Evolutionary conservation across 2,797 vertebrate genomes (phyloP).

Genomic region (Diceros bicornis): DNA sequence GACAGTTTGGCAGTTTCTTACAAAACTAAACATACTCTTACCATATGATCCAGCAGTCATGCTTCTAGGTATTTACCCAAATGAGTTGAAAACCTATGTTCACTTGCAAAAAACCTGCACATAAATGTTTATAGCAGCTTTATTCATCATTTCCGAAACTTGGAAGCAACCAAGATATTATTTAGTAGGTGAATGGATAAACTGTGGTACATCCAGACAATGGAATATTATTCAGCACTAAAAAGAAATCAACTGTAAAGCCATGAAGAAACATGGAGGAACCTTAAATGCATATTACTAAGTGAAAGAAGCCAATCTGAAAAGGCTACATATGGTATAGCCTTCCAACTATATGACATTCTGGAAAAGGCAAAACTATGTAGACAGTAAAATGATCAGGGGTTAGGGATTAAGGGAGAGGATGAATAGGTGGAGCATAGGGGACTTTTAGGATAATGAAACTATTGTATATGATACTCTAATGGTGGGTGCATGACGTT

Average conservation of each 20-base stretch:
- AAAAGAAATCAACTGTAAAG: conserved; percentile 39
- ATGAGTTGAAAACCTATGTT: not conserved
- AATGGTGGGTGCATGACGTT: not conserved
- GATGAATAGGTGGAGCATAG: not conserved
- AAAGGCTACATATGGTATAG: not conserved
- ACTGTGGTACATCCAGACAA: not conserved
- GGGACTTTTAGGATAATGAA: not conserved
- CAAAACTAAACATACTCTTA: not conserved
- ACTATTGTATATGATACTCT: not conserved
- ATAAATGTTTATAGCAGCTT: not conserved
- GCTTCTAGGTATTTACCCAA: not conserved
- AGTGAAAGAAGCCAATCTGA: not conserved
- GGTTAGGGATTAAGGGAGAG: not conserved
- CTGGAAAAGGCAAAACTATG: not conserved
- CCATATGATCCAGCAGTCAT: not conserved
- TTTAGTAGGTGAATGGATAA: not conserved
- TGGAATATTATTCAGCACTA: not conserved
- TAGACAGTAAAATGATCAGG: not conserved
- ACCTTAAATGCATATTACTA: not conserved
- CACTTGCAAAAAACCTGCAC: not conserved
- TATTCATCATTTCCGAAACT: not conserved
- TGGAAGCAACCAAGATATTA: conserved; percentile 7
- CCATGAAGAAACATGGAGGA: not conserved
- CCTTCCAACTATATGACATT: not conserved
- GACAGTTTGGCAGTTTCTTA: not conserved